Evolutionary conservation across 30 jellyfish, hydroid and myxozoan genomes (phyloP).

Genomic region (Mastigias papua): DNA sequence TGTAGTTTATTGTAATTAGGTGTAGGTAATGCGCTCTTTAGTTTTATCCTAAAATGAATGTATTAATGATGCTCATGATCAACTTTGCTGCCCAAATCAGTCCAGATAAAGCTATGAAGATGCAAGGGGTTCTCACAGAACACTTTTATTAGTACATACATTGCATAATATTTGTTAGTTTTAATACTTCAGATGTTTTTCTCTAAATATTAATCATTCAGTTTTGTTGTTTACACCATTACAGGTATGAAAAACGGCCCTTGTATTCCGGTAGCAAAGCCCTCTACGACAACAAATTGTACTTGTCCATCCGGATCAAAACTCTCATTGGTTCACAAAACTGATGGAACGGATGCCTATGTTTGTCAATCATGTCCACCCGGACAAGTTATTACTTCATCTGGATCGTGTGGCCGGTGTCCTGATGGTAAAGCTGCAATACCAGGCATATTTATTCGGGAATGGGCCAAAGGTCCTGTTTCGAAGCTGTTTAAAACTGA

Average conservation of each 20-base stretch:
- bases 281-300: conserved; percentile 46
- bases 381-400: conserved; percentile 18
- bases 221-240: neutral
- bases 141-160: no score
- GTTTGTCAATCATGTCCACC: conserved; percentile 51
- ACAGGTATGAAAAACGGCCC: conserved; percentile 53
- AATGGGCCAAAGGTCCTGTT: conserved; percentile 72
- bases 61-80: no score
- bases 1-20: no score
- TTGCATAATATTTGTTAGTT: no score
- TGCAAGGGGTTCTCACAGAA: no score
- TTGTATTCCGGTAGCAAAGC: conserved; percentile 21
- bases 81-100: no score
- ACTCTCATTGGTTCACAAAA: conserved; percentile 21
- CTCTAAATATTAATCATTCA: no score
- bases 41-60: no score
- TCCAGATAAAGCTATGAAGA: no score
- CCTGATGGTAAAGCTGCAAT: conserved; percentile 89
- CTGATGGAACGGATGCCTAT: conserved; percentile 29
- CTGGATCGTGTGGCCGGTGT: conserved; percentile 68
- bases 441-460: conserved; percentile 73
- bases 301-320: conserved; percentile 83
- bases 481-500: conserved; percentile 65
- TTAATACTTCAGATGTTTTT: no score
- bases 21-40: no score